Base-by-base conservation (phyloP, 2,888 invertebrate species). In the Synanthedon vespiformis region DNA sequence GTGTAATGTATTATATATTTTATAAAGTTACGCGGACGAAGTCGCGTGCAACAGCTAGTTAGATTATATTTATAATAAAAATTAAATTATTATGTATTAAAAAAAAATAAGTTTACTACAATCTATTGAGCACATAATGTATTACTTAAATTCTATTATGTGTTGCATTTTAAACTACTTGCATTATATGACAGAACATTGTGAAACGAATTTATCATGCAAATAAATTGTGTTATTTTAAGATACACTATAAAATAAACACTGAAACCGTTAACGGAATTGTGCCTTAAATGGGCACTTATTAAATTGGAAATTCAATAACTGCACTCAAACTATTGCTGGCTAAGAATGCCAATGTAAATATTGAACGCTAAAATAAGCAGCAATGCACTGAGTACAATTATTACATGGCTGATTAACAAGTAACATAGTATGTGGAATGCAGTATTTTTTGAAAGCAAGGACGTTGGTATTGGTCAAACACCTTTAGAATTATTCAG, bases 371-470 rank as follows among this genome's bases (percentile, higher is more conserved):
- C 44, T 44, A 44, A n/a, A 6, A 5, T 2, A 44, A 44, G 44
- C n/a, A 44, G n/a, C 44, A n/a, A 44, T 44, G 44, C 14, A 44
- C 11, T 44, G 44, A 44, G 16, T 48, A 11, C 18, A 48, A 22
- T 13, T 48, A 8, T 12, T 48, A 16, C 16, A 10, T 13, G n/a
- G n/a, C 13, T 44, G 14, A 3, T 13, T 48, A 48, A 10, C 18
- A 16, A 18, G 12, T 22, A 48, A 16, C 18, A 16, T 48, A 49
- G 56, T 58, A 48, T n/a, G 16, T 48, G 47, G 50, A 54, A 41
- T 58, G 58, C 53, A 65, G 57, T 58, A 59, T 65, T 66, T 73
- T 69, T 72, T 60, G 72, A 74, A 74, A 72, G 74, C 72, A 74
- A 74, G 74, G 74, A 67, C 72, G 67, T 59, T 62, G 58, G 55